Evolutionary conservation across 2,113 vertebrate genomes (phyloP).

Genomic region (Amphiprion percula): DNA sequence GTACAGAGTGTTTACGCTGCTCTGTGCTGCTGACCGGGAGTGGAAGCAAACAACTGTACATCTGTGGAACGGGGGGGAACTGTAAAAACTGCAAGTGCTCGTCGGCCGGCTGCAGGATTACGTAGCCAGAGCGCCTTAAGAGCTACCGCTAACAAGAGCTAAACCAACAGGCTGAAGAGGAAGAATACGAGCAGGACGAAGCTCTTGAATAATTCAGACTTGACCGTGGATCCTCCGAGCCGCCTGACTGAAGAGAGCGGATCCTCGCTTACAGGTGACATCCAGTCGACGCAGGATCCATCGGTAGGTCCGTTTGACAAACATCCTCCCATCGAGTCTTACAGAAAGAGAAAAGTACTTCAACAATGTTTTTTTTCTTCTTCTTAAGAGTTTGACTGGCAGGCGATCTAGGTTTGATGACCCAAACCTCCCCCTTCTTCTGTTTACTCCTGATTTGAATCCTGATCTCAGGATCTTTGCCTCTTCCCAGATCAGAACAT

Average conservation of each 20-base stretch:
- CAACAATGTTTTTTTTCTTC: slow-evolving; percentile 63
- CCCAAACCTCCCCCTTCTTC: slow-evolving; percentile 10
- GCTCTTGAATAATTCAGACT: slow-evolving; percentile 44
- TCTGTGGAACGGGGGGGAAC: slow-evolving; percentile 51
- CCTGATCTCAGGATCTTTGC: slow-evolving; percentile 86
- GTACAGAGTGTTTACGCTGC: slow-evolving; percentile 63
- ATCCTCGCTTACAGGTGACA: slow-evolving; percentile 35
- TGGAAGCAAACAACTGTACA: slow-evolving; percentile 62
- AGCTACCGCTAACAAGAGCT: slow-evolving; percentile 57
- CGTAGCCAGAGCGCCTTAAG: slow-evolving; percentile 39
- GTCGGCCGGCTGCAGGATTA: slow-evolving; percentile 16
- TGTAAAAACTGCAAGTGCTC: slow-evolving; percentile 49
- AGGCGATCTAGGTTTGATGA: slow-evolving; percentile 82
- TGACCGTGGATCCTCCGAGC: slow-evolving; percentile 37
- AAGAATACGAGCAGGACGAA: slow-evolving; percentile 34
- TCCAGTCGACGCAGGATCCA: slow-evolving; percentile 26
- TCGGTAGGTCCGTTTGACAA: slow-evolving; percentile 32
- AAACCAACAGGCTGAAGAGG: slow-evolving; percentile 54
- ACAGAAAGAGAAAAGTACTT: slow-evolving; percentile 67
- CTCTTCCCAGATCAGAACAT: slow-evolving; percentile 93
- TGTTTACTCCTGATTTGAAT: slow-evolving; percentile 65
- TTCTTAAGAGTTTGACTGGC: slow-evolving; percentile 90
- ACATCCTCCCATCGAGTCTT: slow-evolving; percentile 59
- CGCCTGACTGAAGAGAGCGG: slow-evolving; percentile 28
- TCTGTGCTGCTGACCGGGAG: slow-evolving; percentile 41